phyloP scores from a whole-genome alignment of 2,113 vertebrate species.

The Empidonax traillii region DNA sequence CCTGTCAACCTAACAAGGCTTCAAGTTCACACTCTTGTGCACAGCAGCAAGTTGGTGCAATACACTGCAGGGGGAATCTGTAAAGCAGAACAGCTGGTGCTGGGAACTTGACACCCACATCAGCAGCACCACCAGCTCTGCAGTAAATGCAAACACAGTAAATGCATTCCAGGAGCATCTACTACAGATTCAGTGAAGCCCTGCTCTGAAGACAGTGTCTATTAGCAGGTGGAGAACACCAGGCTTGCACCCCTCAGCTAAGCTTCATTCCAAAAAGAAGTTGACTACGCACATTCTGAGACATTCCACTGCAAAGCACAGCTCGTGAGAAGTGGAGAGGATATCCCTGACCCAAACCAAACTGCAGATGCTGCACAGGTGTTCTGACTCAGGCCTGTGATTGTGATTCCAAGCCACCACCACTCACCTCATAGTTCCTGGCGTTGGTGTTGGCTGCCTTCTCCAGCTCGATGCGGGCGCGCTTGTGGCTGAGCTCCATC shows the following conservation, averaged over 20 bases:
- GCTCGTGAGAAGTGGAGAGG: background rate
- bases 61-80: background rate
- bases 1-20: background rate
- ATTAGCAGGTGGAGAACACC: background rate
- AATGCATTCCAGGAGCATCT: background rate
- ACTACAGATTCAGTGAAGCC: background rate
- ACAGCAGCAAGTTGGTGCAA: background rate
- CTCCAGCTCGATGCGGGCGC: conserved; percentile 92
- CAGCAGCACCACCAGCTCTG: background rate
- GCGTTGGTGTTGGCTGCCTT: conserved; percentile 83
- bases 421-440: conserved; percentile 85
- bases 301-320: background rate
- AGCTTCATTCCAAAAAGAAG: background rate
- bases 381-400: background rate
- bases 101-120: background rate
- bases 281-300: background rate
- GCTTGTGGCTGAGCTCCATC: conserved; percentile 95
- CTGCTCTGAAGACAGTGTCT: background rate
- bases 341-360: background rate
- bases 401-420: accelerated
- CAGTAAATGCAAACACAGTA: background rate
- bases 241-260: background rate
- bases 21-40: background rate
- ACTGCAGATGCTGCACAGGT: accelerated
- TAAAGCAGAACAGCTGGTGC: background rate